These are phyloP conservation scores for Epizoanthus scotinus DNA, from an alignment of 92 coral and sea anemone genomes.

Conservation along the genomic window DNA sequence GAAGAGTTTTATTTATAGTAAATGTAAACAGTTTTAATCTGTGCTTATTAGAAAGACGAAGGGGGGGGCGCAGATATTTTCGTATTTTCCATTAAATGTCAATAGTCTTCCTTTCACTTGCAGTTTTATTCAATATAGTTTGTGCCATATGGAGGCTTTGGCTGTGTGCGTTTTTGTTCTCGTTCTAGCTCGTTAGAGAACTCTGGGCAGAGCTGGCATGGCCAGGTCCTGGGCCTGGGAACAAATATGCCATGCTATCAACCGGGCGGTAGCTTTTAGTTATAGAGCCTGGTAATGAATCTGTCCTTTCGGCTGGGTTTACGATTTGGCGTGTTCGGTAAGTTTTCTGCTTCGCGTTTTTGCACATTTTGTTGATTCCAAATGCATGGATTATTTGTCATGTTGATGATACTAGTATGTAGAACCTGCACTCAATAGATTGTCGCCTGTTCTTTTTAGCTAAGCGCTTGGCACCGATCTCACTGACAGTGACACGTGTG, in stretches of 20 bases:
- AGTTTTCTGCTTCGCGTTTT: neutral
- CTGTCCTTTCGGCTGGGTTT: neutral
- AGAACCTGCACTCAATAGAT: neutral
- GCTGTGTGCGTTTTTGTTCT: too few relatives aligned
- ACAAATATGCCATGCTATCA: neutral
- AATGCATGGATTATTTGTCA: neutral
- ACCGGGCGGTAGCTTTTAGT: neutral
- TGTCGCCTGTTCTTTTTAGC: constrained; percentile 12
- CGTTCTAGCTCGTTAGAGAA: too few relatives aligned
- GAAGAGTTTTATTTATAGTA: too few relatives aligned
- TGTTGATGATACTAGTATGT: neutral
- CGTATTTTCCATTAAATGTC: too few relatives aligned
- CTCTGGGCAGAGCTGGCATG: too few relatives aligned
- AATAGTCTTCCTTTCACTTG: too few relatives aligned
- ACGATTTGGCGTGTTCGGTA: constrained; percentile 6
- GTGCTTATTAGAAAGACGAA: too few relatives aligned
- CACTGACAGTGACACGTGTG: constrained; percentile 7
- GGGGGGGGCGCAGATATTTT: too few relatives aligned
- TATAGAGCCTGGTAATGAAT: neutral
- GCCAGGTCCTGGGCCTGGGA: too few relatives aligned
- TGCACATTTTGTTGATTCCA: neutral
- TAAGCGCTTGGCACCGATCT: neutral
- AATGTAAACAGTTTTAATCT: too few relatives aligned
- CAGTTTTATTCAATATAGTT: too few relatives aligned
- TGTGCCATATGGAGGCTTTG: too few relatives aligned